A percentile compares a stretch with the other conserved stretches of the same genome.
These are phyloP conservation scores for Lasioglossum figueresi DNA, from an alignment of 2,888 invertebrate genomes.

Conservation along the genomic window DNA sequence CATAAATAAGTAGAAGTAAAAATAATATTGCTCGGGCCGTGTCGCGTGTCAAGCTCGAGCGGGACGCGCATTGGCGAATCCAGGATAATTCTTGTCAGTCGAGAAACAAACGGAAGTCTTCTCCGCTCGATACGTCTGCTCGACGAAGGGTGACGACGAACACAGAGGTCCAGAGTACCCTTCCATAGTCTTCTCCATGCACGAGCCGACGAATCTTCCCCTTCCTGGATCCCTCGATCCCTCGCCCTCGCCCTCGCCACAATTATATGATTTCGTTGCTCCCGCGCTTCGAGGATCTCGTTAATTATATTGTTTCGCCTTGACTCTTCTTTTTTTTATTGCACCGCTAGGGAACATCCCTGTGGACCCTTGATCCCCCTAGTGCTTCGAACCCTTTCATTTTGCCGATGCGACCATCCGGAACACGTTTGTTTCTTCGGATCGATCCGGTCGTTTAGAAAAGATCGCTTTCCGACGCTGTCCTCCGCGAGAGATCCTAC, in stretches of 20 bases:
- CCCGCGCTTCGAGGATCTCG: slow-evolving; percentile 57
- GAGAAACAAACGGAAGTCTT: slow-evolving; percentile 52
- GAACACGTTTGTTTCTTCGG: neutral
- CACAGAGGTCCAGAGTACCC: slow-evolving; percentile 33
- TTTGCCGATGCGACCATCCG: neutral
- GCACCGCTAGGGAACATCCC: slow-evolving; percentile 62
- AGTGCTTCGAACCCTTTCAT: slow-evolving; percentile 53
- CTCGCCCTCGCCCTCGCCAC: slow-evolving; percentile 20
- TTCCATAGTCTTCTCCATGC: slow-evolving; percentile 1
- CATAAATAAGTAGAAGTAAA: neutral
- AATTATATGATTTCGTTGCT: slow-evolving; percentile 66
- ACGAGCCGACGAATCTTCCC: slow-evolving; percentile 30
- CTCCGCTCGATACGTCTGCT: slow-evolving; percentile 44
- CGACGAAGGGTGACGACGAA: slow-evolving; percentile 48
- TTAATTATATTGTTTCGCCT: slow-evolving; percentile 75
- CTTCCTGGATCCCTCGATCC: slow-evolving; percentile 7
- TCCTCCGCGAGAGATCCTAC: neutral
- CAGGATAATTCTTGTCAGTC: slow-evolving; percentile 27
- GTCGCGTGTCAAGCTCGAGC: neutral
- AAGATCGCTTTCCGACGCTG: neutral
- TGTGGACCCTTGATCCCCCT: slow-evolving; percentile 73
- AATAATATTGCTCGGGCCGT: neutral
- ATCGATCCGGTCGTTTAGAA: neutral
- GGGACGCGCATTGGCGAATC: neutral
- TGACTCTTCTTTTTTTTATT: slow-evolving; percentile 59